Conservation (phyloP, 1,140 invertebrate genomes). For the Ectropis grisescens region DNA sequence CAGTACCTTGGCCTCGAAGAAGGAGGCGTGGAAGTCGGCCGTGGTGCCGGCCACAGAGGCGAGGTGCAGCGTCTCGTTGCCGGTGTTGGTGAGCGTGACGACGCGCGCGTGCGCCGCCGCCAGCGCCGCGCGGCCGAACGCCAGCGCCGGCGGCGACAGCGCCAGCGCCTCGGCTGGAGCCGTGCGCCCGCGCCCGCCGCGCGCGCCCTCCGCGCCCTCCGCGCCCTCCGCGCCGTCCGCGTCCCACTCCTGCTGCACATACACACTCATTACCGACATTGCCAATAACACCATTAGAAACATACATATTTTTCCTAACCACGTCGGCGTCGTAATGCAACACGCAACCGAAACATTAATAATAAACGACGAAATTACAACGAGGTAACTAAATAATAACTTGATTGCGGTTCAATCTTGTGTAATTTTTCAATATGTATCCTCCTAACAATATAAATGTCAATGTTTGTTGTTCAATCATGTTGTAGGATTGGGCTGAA, state of each 20-base stretch:
- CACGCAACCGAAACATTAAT: too few relatives aligned
- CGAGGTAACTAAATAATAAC: too few relatives aligned
- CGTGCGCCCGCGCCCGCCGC: constrained; percentile 6
- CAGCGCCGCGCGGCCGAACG: constrained; percentile 34
- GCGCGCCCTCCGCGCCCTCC: neutral
- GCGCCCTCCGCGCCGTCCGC: constrained; percentile 7
- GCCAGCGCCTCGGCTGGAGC: constrained; percentile 19
- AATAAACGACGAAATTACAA: too few relatives aligned
- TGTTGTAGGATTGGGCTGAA: too few relatives aligned
- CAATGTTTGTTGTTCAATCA: too few relatives aligned
- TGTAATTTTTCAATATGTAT: too few relatives aligned
- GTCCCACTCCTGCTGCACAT: constrained; percentile 39
- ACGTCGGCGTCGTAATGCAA: too few relatives aligned
- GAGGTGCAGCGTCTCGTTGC: constrained; percentile 51
- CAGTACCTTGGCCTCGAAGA: constrained; percentile 62
- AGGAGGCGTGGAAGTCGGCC: constrained; percentile 56
- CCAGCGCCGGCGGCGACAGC: constrained; percentile 27
- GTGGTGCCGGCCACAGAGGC: constrained; percentile 55
- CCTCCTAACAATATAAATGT: too few relatives aligned
- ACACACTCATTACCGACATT: neutral
- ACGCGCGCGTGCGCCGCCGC: constrained; percentile 32
- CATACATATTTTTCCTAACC: too few relatives aligned
- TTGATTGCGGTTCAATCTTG: too few relatives aligned
- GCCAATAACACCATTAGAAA: too few relatives aligned
- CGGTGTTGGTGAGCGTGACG: constrained; percentile 48